Base-by-base conservation (phyloP, 2,888 invertebrate genomes). In the Kryphioiulus occultus region DNA sequence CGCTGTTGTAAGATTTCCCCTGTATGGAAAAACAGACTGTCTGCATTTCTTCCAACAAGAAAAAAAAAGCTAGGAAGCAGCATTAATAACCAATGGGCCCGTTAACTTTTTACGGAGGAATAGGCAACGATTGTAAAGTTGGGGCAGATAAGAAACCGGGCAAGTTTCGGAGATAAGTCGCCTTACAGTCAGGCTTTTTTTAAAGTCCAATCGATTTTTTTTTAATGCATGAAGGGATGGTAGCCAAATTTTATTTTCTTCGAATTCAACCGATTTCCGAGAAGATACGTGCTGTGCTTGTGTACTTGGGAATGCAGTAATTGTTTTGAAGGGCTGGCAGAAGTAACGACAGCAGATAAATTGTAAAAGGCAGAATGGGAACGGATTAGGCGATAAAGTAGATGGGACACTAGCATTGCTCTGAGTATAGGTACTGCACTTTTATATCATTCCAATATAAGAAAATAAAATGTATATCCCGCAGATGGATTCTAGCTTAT, bases 311-410 rank as follows among this genome's bases (percentile, higher is more conserved):
- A 26, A 26, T 68, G 68, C 68, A 26, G 68, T 68, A 68, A 68
- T 68, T 68, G 68, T 68, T 68, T 68, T 68, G 68, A 68, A 68
- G 68, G 68, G 68, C 10, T 68, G 68, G 68, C 68, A 68, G 26
- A 26, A 68, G 68, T 68, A 68, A 68, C 68, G 68, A 68, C 68
- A 68, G 68, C 68, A 68, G 68, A 68, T 68, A 68, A 68, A 68
- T 68, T 68, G 10, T 26, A n/a, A 2, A 68, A 68, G 26, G 12
- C 68, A 26, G 68, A 68, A 68, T 68, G 68, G 22, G 68, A 22
- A 68, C 68, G 26, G 68, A 68, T 68, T 68, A 68, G 26, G 26
- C 68, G 68, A 68, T 68, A 68, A 68, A 68, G 68, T 19, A 68
- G 68, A 68, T 26, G 68, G 22, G n/a, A 12, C 59, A n/a, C n/a